phyloP scores from a whole-genome alignment of 2,113 vertebrate genomes.

The Eptesicus fuscus region DNA sequence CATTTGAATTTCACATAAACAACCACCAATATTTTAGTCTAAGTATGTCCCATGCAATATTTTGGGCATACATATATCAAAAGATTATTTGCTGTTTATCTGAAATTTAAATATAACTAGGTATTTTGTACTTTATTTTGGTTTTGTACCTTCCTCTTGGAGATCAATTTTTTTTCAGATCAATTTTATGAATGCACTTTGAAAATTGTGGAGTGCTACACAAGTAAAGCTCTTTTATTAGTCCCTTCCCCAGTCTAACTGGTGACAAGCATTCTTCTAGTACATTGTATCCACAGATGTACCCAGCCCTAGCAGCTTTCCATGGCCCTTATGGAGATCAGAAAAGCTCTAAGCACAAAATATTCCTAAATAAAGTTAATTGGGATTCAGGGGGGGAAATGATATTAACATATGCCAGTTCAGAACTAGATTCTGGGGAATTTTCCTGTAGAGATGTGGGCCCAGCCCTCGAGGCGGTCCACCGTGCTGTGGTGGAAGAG shows the following conservation, averaged over 20 bases:
- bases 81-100: background rate
- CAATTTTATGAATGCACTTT: background rate
- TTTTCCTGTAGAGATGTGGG: background rate
- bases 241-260: background rate
- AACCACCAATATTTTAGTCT: background rate
- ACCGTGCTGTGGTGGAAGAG: background rate
- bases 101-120: slow-evolving; percentile 2
- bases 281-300: background rate
- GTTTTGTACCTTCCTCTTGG: background rate
- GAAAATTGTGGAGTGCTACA: background rate
- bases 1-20: slow-evolving; percentile 10
- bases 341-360: background rate
- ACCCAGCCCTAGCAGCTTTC: background rate
- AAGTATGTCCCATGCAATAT: background rate
- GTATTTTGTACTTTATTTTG: background rate
- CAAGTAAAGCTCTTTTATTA: background rate
- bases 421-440: background rate
- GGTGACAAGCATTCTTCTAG: background rate
- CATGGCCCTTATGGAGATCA: background rate
- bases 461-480: background rate
- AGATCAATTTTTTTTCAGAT: background rate
- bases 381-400: background rate
- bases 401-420: background rate
- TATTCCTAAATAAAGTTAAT: background rate
- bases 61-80: background rate